Evolutionary conservation across 2,113 vertebrate genomes (phyloP).

Genomic region (Calyptommatus sinebrachiatus): DNA sequence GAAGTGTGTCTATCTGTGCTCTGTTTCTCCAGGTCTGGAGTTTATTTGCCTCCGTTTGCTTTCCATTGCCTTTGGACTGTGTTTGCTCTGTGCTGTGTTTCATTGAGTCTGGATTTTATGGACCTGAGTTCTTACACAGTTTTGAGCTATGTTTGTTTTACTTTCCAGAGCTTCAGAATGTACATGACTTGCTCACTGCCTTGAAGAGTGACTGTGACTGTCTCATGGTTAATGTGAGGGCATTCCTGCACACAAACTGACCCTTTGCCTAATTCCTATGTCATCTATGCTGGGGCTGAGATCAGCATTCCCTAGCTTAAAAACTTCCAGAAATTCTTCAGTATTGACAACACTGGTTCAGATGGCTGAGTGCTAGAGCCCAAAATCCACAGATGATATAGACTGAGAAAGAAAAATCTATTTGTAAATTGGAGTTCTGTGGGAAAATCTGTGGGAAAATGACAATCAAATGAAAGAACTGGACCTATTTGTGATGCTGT

Average conservation of each 20-base stretch:
- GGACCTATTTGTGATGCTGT: neutral
- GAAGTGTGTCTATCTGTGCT: constrained; percentile 65
- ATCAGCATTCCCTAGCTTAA: too few species aligned
- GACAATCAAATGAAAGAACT: neutral
- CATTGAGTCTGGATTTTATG: constrained; percentile 53
- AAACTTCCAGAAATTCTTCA: too few species aligned
- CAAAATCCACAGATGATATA: too few species aligned
- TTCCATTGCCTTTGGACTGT: constrained; percentile 61
- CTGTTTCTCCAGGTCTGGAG: constrained; percentile 56
- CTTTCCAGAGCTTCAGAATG: constrained; percentile 58
- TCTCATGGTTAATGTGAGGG: neutral
- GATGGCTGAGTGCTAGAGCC: too few species aligned
- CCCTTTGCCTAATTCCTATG: constrained; percentile 8
- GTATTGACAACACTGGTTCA: too few species aligned
- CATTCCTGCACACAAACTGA: neutral
- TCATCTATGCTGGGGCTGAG: neutral
- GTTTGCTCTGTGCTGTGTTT: constrained; percentile 62
- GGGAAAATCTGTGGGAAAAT: neutral
- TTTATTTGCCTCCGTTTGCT: constrained; percentile 68
- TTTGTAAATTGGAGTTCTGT: neutral
- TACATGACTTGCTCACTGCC: constrained; percentile 16
- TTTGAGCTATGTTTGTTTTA: constrained; percentile 58
- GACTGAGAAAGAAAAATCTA: too few species aligned
- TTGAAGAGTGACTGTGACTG: constrained; percentile 27
- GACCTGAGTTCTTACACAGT: constrained; percentile 54